Percentiles rank a stretch among this genome's conserved stretches.
Evolutionary conservation across 2,113 vertebrate genomes (phyloP).

Genomic region (Plotosus lineatus): DNA sequence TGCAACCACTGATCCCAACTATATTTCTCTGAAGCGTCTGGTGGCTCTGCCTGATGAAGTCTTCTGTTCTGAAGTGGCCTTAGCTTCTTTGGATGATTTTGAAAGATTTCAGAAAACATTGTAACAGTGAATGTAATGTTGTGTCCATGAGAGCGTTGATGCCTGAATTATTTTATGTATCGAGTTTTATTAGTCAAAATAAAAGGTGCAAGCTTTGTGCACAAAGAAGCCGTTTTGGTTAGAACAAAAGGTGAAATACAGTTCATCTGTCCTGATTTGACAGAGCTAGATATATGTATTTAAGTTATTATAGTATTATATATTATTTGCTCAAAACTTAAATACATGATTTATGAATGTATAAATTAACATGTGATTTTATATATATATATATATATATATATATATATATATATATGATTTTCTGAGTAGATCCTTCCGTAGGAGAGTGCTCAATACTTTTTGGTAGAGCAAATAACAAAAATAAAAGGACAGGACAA

Average conservation of each 20-base stretch:
- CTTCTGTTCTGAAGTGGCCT: constrained; percentile 86
- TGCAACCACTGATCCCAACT: constrained; percentile 82
- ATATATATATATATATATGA: too few species aligned
- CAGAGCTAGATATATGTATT: background rate
- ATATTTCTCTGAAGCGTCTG: constrained; percentile 84
- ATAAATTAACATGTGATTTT: background rate
- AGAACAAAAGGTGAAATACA: background rate
- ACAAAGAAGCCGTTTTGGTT: background rate
- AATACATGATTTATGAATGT: background rate
- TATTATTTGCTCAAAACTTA: background rate
- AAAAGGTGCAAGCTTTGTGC: background rate
- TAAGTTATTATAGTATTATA: background rate
- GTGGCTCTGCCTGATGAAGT: constrained; percentile 77
- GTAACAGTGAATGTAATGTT: constrained; percentile 63
- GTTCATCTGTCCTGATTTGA: background rate
- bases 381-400: too few species aligned
- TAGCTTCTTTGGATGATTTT: constrained; percentile 82
- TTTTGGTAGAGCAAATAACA: too few species aligned
- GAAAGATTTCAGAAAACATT: constrained; percentile 90
- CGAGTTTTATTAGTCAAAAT: background rate
- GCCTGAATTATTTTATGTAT: background rate
- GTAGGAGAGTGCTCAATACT: too few species aligned
- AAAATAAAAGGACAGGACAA: too few species aligned
- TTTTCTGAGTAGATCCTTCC: too few species aligned
- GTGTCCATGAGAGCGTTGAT: background rate